Base-by-base conservation (phyloP, 2,888 invertebrate genomes). In the Cryptophagus acutangulus region DNA sequence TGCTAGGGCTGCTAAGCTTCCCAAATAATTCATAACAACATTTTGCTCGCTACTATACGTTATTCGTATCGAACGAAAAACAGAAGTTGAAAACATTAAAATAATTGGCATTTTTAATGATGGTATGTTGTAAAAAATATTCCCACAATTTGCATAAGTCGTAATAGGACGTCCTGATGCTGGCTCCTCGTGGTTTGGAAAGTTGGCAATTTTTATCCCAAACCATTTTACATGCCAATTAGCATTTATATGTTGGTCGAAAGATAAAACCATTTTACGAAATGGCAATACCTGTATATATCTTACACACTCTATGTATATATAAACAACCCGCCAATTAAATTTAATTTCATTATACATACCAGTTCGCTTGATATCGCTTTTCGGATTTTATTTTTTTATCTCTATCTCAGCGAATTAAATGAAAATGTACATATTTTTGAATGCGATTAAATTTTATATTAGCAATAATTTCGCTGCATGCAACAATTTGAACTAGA, bases 281-380 rank as follows among this genome's bases (percentile, higher is more conserved):
- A 51, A 51, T 37, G 40, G 41, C 46, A 41, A 45, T 41, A 49
- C 45, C 47, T 48, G 40, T 48, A 52, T 52, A 43, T 51, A 45
- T 39, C 45, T n/a, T n/a, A n/a, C n/a, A n/a, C n/a, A n/a, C n/a
- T n/a, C n/a, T n/a, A n/a, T n/a, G n/a, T n/a, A n/a, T n/a, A n/a
- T 34, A 50, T 40, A 46, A 50, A 49, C 47, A 43, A 14, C 37
- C 52, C 43, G 49, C 58, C 59, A 61, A 61, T 61, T 61, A 61
- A 57, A 57, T 58, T 58, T 58, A 61, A 59, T 60, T 60, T 58
- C 56, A 57, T 61, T 58, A 58, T 31, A 31, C 41, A 37, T 54
- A 51, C 51, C 40, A 40, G 45, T 45, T 50, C 48, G 40, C 46
- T 45, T 40, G 46, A 49, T 54, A 26, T 26, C 26, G 31, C 16